Evolutionary conservation across 2,888 invertebrate species (phyloP), one percentile per base, ranked within the genome.

Genomic region (Epinotia bilunana): DNA sequence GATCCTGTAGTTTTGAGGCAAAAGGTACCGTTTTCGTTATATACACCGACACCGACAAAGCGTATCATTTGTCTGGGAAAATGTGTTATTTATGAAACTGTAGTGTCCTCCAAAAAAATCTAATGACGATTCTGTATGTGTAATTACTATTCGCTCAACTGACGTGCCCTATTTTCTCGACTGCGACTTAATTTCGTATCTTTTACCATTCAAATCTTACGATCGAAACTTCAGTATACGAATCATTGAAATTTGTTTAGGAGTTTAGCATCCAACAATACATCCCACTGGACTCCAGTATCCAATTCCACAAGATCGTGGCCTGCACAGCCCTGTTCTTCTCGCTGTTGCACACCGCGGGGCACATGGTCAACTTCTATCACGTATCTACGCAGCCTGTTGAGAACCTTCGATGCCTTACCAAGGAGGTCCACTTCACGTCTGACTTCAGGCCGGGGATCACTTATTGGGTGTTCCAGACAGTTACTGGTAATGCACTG

Each of bases 331-430:
- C 98, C 0, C 92, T 98, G 0, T 98, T 99, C 91, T 99, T 99
- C 91, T 98, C 98, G 0, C 93, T 99, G 0, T 94, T 99, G 0
- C 99, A 99, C 86, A 98, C 98, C 0, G 96, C 98, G 3, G 99
- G 99, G 0, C 99, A 99, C 84, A 97, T 99, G 87, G 98, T 99
- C 49, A 99, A 99, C 91, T 99, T 99, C 91, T 99, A 99, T 88
- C 99, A 99, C 86, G 98, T 99, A 0, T 98, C 98, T 5, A 99
- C 99, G 0, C 99, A 99, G 86, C 98, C 99, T 0, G 95, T 98
- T 1, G 98, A 98, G 84, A 98, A 99, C 89, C 92, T 99, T 2
- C 95, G 97, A 49, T 99, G 99, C 86, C 95, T 99, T 7, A 99
- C 99, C 1, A 97, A 97, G 79, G 99, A 99, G 90, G 97, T 99